phyloP scores from a whole-genome alignment of 2,888 invertebrate species.

The Andricus quercusramuli region DNA sequence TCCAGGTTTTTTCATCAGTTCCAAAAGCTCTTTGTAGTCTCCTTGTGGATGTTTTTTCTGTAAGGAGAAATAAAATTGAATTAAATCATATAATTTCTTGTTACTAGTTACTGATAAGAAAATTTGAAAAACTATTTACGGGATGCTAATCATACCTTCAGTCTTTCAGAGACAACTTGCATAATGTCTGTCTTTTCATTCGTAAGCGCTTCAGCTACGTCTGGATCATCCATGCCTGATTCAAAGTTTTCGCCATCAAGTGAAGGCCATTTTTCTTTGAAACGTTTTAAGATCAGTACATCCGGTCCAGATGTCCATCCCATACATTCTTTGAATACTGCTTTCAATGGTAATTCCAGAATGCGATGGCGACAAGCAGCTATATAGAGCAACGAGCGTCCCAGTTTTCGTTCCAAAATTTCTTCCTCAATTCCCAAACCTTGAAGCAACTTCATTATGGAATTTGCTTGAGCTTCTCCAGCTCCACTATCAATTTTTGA shows the following conservation, averaged over 20 bases:
- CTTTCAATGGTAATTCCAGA: slow-evolving; percentile 56
- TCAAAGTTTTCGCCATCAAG: no score
- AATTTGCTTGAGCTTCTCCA: not conserved
- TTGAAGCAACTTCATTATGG: not conserved
- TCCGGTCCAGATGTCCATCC: not conserved
- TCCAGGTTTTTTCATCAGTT: slow-evolving; percentile 53
- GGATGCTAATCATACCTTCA: no score
- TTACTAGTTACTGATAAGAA: no score
- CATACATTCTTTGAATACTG: slow-evolving; percentile 34
- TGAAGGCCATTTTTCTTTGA: no score
- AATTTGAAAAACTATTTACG: no score
- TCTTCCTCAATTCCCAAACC: not conserved
- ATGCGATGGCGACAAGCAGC: slow-evolving; percentile 64
- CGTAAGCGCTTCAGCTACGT: no score
- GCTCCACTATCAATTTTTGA: not conserved
- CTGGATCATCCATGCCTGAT: no score
- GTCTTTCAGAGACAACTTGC: no score
- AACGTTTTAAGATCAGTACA: not conserved
- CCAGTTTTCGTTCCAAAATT: slow-evolving; percentile 60
- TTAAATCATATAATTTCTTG: no score
- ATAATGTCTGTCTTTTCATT: no score
- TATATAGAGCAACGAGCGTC: slow-evolving; percentile 59
- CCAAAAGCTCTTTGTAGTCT: slow-evolving; percentile 62
- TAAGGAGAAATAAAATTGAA: no score
- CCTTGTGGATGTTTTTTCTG: slow-evolving; percentile 43